A percentile compares a stretch with the other conserved stretches of the same genome.
Conservation (phyloP, 2,888 invertebrate species). For the Tetranychus truncatus region DNA sequence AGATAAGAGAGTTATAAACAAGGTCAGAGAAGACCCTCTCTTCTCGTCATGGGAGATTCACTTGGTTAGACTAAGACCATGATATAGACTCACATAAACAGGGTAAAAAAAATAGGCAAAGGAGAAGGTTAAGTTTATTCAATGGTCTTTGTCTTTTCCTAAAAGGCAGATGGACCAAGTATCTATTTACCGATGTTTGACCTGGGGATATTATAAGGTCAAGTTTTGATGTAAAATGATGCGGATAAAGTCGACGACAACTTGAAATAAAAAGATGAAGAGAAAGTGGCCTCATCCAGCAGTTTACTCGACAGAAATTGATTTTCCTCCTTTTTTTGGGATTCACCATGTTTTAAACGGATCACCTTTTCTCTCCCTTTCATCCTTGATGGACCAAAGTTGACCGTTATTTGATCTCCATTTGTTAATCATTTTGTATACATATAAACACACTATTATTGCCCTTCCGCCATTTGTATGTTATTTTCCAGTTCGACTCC, state of each 20-base stretch:
- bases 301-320: not conserved
- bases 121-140: constrained; percentile 1
- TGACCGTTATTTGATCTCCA: not conserved
- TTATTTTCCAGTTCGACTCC: too few relatives aligned
- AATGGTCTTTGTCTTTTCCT: not conserved
- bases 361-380: not conserved
- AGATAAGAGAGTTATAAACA: not conserved
- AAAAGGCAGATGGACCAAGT: not conserved
- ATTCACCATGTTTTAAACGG: not conserved
- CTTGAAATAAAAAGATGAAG: not conserved
- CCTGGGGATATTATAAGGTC: not conserved
- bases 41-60: not conserved
- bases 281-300: not conserved
- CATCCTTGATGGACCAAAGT: not conserved
- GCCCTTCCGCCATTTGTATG: not conserved
- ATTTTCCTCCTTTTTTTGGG: not conserved
- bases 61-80: not conserved
- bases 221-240: not conserved
- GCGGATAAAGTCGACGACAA: not conserved
- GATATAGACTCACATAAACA: not conserved
- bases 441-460: not conserved
- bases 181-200: not conserved
- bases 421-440: not conserved
- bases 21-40: not conserved
- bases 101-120: not conserved